A percentile compares a stretch with the other conserved stretches of the same genome.
Evolutionary conservation across 2,888 invertebrate species (phyloP).

Genomic region (Cantharis nigra): DNA sequence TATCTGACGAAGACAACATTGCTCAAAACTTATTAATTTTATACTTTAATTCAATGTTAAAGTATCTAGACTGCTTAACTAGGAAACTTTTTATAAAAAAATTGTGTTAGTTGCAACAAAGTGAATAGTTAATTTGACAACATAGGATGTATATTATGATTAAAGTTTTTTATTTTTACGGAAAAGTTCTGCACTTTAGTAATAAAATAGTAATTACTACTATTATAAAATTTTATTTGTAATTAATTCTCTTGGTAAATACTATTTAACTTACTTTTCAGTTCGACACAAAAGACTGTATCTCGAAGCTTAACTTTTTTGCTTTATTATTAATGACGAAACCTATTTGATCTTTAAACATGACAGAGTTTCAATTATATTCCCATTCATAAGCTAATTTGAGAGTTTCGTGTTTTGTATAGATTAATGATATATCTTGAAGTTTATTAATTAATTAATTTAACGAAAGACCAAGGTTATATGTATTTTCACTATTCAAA

Average conservation of each 20-base stretch:
- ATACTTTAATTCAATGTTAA: too few species aligned
- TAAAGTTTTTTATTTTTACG: neutral
- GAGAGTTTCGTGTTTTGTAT: constrained; percentile 5
- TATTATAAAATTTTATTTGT: neutral
- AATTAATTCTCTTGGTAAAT: neutral
- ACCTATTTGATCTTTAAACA: neutral
- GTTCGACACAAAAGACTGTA: neutral
- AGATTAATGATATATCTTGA: constrained; percentile 13
- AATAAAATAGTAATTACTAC: neutral
- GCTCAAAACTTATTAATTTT: too few species aligned
- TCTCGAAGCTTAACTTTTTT: neutral
- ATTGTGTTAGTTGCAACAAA: neutral
- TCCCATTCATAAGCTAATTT: neutral
- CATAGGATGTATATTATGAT: neutral
- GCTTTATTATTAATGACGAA: neutral
- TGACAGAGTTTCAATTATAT: neutral
- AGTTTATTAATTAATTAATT: constrained; percentile 9
- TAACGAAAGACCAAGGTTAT: constrained; percentile 8
- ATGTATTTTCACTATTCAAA: neutral
- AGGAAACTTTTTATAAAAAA: neutral
- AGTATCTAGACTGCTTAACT: neutral
- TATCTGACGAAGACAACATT: neutral
- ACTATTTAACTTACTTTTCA: neutral
- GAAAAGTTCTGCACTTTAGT: neutral
- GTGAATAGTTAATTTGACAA: neutral